phyloP scores from a whole-genome alignment of 2,888 invertebrate species.

The Fragum fragum region DNA sequence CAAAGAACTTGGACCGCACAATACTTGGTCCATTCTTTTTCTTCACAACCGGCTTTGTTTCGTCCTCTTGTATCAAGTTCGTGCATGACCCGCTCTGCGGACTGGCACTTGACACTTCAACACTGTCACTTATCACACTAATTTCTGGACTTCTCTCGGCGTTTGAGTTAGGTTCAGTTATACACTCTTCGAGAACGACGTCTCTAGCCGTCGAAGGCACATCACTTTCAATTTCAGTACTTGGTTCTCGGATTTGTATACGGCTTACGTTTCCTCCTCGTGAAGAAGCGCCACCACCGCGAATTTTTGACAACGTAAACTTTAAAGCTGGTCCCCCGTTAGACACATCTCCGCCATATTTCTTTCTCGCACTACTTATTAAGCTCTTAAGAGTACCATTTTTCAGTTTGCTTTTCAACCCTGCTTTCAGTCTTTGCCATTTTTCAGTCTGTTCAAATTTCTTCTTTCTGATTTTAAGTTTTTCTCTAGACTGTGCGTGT shows the following conservation, averaged over 20 bases:
- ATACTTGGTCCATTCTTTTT: constrained; percentile 6
- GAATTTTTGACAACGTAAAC: background rate
- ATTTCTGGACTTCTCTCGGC: background rate
- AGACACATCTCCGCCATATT: constrained; percentile 11
- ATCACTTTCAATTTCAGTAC: constrained; percentile 12
- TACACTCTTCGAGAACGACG: constrained; percentile 27
- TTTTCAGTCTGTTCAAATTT: constrained; percentile 70
- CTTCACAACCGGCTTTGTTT: constrained; percentile 5
- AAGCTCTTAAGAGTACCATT: constrained; percentile 58
- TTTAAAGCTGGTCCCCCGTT: constrained; percentile 23
- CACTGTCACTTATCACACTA: constrained; percentile 18
- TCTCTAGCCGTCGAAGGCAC: constrained; percentile 27
- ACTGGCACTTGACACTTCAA: constrained; percentile 9
- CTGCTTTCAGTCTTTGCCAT: constrained; percentile 67
- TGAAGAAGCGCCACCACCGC: constrained; percentile 16
- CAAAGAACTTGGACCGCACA: constrained; percentile 18
- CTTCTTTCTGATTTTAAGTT: constrained; percentile 70
- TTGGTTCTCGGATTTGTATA: constrained; percentile 14
- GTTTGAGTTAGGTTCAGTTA: background rate
- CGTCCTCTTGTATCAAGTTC: constrained; percentile 18
- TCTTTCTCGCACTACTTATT: constrained; percentile 52
- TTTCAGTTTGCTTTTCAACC: constrained; percentile 61
- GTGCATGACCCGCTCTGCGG: constrained; percentile 3
- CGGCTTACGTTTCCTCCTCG: background rate
- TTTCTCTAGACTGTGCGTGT: constrained; percentile 75